A percentile compares a stretch with the other conserved stretches of the same genome.
Evolutionary conservation across 1,140 invertebrate species (phyloP).

Genomic region (Gonatopus flavifemur): DNA sequence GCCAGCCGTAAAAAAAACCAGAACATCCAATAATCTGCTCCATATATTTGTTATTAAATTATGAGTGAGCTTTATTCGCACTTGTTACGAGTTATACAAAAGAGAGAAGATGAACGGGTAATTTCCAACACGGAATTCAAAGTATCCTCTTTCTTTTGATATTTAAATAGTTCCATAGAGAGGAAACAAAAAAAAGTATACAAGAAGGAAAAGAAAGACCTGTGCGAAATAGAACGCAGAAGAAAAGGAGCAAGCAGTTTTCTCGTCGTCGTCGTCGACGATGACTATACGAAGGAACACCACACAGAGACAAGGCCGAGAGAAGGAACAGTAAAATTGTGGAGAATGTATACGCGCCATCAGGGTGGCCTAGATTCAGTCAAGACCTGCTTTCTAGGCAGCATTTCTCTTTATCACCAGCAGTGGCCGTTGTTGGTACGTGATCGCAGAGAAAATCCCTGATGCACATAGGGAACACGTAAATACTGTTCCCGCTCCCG

Average conservation of each 20-base stretch:
- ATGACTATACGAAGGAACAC: slow-evolving; percentile 20
- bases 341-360: slow-evolving; percentile 53
- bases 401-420: slow-evolving; percentile 58
- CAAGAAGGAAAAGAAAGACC: background rate
- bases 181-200: slow-evolving; percentile 1
- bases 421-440: slow-evolving; percentile 32
- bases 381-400: slow-evolving; percentile 60
- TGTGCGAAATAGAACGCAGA: slow-evolving; percentile 1
- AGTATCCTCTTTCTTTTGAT: no score
- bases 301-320: slow-evolving; percentile 32
- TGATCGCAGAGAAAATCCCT: slow-evolving; percentile 41
- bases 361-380: slow-evolving; percentile 55
- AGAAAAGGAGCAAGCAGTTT: slow-evolving; percentile 9
- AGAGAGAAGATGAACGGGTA: no score
- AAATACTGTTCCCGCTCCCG: no score
- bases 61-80: no score
- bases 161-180: no score
- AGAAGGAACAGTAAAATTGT: slow-evolving; percentile 55
- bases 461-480: slow-evolving; percentile 13
- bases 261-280: slow-evolving; percentile 10
- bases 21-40: no score
- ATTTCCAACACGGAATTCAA: no score
- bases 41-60: no score
- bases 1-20: no score
- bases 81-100: no score